phyloP scores from a whole-genome alignment of 1,140 invertebrate species.

The Ceratoteleas bidentatus region DNA sequence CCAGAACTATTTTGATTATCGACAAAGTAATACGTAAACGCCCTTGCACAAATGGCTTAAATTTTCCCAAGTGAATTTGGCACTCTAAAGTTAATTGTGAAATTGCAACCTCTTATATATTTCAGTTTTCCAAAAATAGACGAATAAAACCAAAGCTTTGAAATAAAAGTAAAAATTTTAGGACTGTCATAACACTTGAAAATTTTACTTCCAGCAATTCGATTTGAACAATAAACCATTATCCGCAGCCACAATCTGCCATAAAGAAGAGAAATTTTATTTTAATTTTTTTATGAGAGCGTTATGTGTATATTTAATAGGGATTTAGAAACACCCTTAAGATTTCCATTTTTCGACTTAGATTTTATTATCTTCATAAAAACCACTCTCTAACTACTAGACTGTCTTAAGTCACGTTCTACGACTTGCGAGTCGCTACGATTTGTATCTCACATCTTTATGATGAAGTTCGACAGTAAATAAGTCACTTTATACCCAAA shows the following conservation, averaged over 20 bases:
- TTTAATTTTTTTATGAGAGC: slow-evolving; percentile 9
- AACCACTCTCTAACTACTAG: slow-evolving; percentile 11
- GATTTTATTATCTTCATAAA: slow-evolving; percentile 45
- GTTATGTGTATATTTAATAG: slow-evolving; percentile 25
- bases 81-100: too few species aligned
- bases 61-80: too few species aligned
- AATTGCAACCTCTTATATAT: too few species aligned
- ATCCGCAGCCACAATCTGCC: slow-evolving; percentile 19
- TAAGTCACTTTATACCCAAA: background rate
- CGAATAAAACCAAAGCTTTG: too few species aligned
- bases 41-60: too few species aligned
- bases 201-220: background rate
- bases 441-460: slow-evolving; percentile 13
- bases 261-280: slow-evolving; percentile 34
- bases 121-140: too few species aligned
- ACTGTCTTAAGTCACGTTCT: slow-evolving; percentile 9
- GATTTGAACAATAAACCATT: slow-evolving; percentile 19
- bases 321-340: slow-evolving; percentile 3
- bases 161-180: background rate
- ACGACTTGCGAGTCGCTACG: slow-evolving; percentile 3
- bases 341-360: slow-evolving; percentile 17
- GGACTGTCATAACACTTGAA: slow-evolving; percentile 3
- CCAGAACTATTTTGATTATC: background rate
- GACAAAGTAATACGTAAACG: background rate
- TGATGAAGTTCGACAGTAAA: background rate